Evolutionary conservation across 2,888 invertebrate genomes (phyloP).

Genomic region (Drosophila robusta): DNA sequence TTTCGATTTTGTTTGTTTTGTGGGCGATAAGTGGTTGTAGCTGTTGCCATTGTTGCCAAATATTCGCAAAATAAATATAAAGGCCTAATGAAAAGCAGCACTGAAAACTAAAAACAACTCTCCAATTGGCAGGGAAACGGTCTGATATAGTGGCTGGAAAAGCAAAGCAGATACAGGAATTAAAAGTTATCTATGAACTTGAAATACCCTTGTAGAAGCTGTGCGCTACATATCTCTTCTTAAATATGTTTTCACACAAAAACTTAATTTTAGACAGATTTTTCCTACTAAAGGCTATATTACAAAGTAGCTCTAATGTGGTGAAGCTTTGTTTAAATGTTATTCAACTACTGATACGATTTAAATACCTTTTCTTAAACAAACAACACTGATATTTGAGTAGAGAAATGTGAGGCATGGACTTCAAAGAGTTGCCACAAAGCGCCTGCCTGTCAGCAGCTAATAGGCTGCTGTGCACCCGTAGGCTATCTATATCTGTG

Average conservation of each 20-base stretch:
- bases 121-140: constrained; percentile 45
- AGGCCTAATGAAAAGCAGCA: constrained; percentile 29
- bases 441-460: constrained; percentile 2
- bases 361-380: background rate
- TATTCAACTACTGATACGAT: background rate
- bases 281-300: no score
- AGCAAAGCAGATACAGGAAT: constrained; percentile 3
- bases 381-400: background rate
- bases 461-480: constrained; percentile 9
- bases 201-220: no score
- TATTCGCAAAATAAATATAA: constrained; percentile 15
- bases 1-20: constrained; percentile 76
- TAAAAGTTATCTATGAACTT: background rate
- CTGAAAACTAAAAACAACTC: constrained; percentile 19
- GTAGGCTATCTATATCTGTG: constrained; percentile 1
- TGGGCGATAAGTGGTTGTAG: constrained; percentile 70
- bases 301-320: no score
- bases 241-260: no score
- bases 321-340: no score
- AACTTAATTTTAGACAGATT: no score
- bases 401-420: background rate
- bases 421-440: constrained; percentile 13
- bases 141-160: constrained; percentile 27
- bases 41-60: constrained; percentile 34
- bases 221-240: background rate